Conservation (phyloP, 2,888 invertebrate species). For the Stenolophus ochropezus region DNA sequence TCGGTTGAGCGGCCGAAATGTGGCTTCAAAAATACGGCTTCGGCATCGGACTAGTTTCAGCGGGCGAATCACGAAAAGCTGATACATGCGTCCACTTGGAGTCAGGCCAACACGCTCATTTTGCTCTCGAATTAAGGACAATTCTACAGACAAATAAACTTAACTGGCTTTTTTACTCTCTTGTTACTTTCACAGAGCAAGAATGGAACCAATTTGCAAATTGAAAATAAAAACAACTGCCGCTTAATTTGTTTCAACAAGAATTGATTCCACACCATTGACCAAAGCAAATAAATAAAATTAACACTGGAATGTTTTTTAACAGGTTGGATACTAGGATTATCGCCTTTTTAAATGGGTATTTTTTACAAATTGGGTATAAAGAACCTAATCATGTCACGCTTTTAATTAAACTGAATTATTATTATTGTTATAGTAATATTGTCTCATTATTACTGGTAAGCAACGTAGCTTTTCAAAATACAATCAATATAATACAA, state of each 20-base stretch:
- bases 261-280: no score
- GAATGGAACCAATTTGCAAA: not conserved
- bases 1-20: not conserved
- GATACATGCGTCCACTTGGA: constrained; percentile 17
- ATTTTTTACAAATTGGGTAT: no score
- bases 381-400: no score
- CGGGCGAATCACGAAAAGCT: not conserved
- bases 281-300: no score
- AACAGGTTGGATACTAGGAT: no score
- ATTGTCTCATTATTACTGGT: no score
- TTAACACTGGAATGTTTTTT: no score
- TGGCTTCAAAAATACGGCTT: constrained; percentile 11
- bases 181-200: not conserved
- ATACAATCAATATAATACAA: no score
- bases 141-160: constrained; percentile 14
- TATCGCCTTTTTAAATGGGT: no score
- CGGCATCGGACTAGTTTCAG: not conserved
- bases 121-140: constrained; percentile 30
- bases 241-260: constrained; percentile 18
- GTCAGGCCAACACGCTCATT: not conserved
- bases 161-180: constrained; percentile 7
- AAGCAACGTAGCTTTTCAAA: no score
- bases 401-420: no score
- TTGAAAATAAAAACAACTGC: not conserved
- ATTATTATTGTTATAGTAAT: no score